Percentiles rank a stretch among this genome's conserved stretches.
Evolutionary conservation across 2,888 invertebrate species (phyloP).

Genomic region (Barypeithes pellucidus): DNA sequence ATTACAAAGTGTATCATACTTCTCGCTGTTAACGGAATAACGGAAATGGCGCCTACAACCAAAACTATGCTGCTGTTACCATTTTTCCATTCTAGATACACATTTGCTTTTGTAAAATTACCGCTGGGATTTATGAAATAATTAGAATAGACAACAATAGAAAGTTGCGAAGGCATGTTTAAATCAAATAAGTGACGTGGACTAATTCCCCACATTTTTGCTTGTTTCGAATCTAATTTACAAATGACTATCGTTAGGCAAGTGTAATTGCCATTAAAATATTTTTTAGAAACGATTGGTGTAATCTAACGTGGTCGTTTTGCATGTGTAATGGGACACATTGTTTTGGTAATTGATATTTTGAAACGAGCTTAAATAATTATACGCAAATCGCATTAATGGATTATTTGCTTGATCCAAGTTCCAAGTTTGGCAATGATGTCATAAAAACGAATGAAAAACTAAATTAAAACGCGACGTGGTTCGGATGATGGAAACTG

Average conservation of each 20-base stretch:
- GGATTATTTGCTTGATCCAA: background rate
- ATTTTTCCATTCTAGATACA: background rate
- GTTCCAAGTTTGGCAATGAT: background rate
- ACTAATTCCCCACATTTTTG: conserved; percentile 34
- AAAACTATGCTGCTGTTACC: too few species aligned
- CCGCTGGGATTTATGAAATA: background rate
- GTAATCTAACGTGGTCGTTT: conserved; percentile 13
- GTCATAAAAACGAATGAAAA: background rate
- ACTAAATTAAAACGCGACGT: too few species aligned
- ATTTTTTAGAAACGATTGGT: conserved; percentile 21
- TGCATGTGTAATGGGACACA: conserved; percentile 9
- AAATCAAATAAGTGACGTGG: conserved; percentile 16
- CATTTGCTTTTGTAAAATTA: background rate
- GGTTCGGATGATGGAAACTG: too few species aligned
- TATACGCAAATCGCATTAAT: background rate
- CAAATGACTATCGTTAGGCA: conserved; percentile 3
- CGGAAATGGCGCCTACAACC: too few species aligned
- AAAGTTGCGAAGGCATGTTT: conserved; percentile 12
- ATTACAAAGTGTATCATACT: too few species aligned
- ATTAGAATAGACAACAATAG: conserved; percentile 23
- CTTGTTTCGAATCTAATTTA: conserved; percentile 1
- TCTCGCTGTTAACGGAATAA: too few species aligned
- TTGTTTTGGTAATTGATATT: conserved; percentile 8
- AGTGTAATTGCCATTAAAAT: conserved; percentile 23
- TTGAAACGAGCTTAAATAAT: background rate